These are phyloP conservation scores for Felis chaus DNA, from an alignment of 2,113 vertebrate genomes.

Conservation along the genomic window DNA sequence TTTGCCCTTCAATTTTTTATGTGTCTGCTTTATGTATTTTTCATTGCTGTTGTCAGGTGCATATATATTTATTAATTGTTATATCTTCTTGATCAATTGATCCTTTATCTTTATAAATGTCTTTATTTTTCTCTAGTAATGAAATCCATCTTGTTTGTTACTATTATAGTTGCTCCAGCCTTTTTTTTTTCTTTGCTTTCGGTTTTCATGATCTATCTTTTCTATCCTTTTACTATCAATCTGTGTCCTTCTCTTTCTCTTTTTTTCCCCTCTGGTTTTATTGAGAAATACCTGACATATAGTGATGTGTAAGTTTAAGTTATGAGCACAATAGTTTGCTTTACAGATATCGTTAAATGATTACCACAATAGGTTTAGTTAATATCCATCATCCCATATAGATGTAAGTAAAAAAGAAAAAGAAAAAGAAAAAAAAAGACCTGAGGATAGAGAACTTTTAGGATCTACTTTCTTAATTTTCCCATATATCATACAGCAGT, in stretches of 20 bases:
- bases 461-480: neutral
- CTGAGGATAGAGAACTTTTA: neutral
- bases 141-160: neutral
- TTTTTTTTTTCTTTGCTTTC: neutral
- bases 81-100: neutral
- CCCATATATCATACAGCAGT: neutral
- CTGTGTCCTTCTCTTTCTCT: neutral
- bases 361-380: neutral
- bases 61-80: neutral
- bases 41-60: neutral
- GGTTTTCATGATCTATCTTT: neutral
- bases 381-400: neutral
- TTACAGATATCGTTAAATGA: neutral
- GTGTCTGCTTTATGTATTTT: neutral
- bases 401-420: neutral
- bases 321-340: neutral
- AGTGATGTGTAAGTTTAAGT: neutral
- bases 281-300: neutral
- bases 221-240: neutral
- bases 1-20: neutral
- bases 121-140: neutral
- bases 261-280: neutral
- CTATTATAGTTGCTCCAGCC: neutral
- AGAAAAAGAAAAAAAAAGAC: neutral
- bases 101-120: neutral